Evolutionary conservation across 1,140 invertebrate species (phyloP), one percentile per base, ranked within the genome.

Genomic region (Odontomachus brunneus): DNA sequence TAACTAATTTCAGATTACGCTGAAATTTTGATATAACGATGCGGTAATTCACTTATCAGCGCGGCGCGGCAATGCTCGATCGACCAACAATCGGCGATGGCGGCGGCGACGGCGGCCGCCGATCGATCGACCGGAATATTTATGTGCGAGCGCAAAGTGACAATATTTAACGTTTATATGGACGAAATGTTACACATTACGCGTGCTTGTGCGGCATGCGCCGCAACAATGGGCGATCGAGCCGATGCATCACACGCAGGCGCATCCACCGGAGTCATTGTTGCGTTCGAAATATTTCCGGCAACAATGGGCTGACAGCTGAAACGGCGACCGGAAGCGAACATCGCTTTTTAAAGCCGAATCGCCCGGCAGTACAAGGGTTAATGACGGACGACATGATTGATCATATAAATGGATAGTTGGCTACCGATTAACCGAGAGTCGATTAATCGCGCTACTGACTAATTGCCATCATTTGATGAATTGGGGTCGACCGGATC

Each of bases 361-460:
- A 51, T 74, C 48, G 49, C 19, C 15, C 22, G 48, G 44, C 15
- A 33, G 44, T 74, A 62, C 33, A 24, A 19, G 44, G 22, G 44
- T 44, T 74, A 82, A 81, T 69, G 69, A 82, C 69, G 69, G 29
- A 49, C 57, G 78, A 76, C 72, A 76, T 83, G 65, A 83, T 83
- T 76, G 72, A 75, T 75, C 81, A 74, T 76, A 83, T 83, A 83
- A 83, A 75, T 65, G 81, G 72, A 83, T 83, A 74, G 81, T 75
- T 55, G 38, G 51, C 1, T 76, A 48, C 60, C 38, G 73, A 76
- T 75, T 83, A 83, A 76, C 49, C 38, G 33, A 26, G 60, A 55
- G 60, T 66, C 81, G 51, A 76, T 76, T 76, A 83, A 83, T 83
- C 73, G 48, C 29, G n/a, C 60, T 59, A 66, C 22, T 24, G 60